phyloP scores from a whole-genome alignment of 2,797 vertebrate genomes.

The Falco peregrinus region DNA sequence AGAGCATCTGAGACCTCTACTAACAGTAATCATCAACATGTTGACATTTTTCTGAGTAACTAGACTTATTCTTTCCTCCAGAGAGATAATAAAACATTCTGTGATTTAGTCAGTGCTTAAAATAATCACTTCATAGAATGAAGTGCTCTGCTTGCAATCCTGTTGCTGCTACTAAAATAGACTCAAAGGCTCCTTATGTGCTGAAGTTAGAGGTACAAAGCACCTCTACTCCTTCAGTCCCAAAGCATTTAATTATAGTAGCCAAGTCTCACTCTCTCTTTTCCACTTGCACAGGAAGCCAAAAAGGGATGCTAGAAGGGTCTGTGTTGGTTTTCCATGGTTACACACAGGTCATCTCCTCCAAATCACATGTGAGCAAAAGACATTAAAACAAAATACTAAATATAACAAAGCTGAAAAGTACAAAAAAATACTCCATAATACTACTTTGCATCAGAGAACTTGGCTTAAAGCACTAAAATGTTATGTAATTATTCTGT shows the following conservation, averaged over 20 bases:
- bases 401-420: not conserved
- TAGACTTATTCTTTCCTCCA: not conserved
- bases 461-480: not conserved
- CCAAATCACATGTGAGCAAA: not conserved
- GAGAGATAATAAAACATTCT: not conserved
- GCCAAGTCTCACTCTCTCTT: not conserved
- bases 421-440: not conserved
- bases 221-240: not conserved
- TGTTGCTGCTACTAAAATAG: not conserved
- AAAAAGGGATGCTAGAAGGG: not conserved
- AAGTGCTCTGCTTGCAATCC: not conserved
- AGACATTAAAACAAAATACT: not conserved
- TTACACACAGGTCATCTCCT: not conserved
- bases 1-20: not conserved
- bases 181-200: not conserved
- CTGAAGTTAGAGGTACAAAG: not conserved
- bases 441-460: not conserved
- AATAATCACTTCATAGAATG: not conserved
- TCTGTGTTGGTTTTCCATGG: not conserved
- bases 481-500: not conserved
- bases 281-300: not conserved
- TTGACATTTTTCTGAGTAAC: not conserved
- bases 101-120: not conserved
- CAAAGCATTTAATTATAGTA: not conserved
- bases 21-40: not conserved